A percentile compares a stretch with the other conserved stretches of the same genome.
Evolutionary conservation across 2,113 vertebrate genomes (phyloP).

Genomic region (Alethe castanea): DNA sequence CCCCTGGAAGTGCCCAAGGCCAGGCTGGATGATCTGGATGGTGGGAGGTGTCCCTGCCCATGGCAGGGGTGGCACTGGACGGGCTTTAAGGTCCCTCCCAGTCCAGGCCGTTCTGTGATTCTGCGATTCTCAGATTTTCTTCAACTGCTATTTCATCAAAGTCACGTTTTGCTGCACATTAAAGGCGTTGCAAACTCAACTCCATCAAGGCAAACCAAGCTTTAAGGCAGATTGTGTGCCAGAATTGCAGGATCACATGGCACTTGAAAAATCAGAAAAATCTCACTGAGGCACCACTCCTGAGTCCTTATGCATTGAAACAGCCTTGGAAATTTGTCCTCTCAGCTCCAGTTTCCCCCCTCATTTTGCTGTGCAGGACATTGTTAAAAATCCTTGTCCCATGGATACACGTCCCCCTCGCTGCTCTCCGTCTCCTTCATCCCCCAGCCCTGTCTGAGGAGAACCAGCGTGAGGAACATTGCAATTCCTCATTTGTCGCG

Average conservation of each 20-base stretch:
- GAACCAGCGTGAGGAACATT: neutral
- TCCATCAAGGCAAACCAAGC: neutral
- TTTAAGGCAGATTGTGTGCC: neutral
- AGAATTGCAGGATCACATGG: neutral
- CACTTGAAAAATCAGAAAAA: neutral
- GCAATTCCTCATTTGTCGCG: neutral
- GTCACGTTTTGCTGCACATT: neutral
- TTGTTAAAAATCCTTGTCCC: neutral
- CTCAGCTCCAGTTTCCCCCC: neutral
- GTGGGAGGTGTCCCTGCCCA: neutral
- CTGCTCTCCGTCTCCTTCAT: neutral
- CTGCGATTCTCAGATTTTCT: neutral
- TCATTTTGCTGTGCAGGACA: neutral
- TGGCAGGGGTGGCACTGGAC: neutral
- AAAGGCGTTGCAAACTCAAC: neutral
- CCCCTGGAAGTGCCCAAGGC: accelerated
- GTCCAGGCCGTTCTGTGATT: neutral
- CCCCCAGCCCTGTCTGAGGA: neutral
- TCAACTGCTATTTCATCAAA: neutral
- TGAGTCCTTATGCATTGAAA: neutral
- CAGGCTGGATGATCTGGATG: accelerated
- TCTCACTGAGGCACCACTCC: neutral
- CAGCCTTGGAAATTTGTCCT: neutral
- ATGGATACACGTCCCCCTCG: neutral
- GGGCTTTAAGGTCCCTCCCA: neutral